Conservation (phyloP, 2,113 vertebrate species). For the Limanda limanda region DNA sequence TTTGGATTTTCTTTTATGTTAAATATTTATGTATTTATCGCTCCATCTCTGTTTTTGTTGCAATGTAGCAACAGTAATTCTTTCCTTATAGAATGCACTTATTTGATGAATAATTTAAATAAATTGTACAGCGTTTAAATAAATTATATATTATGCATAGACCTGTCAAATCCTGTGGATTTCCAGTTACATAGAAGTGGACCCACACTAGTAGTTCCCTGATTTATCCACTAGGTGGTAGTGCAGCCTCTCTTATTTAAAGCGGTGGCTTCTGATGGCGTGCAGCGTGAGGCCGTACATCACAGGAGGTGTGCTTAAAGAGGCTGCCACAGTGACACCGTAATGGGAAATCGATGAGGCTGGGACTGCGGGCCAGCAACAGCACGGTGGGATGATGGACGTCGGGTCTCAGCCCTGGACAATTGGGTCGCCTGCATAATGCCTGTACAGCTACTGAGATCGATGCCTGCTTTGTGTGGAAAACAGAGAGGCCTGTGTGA, state of each 20-base stretch:
- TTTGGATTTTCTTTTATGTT: too few relatives aligned
- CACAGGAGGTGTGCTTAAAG: conserved; percentile 76
- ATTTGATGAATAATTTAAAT: too few relatives aligned
- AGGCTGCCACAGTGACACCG: conserved; percentile 70
- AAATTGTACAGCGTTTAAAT: too few relatives aligned
- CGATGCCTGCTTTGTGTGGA: conserved; percentile 66
- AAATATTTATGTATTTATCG: too few relatives aligned
- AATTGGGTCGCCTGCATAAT: conserved; percentile 74
- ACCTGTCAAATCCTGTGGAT: not conserved
- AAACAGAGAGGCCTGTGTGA: conserved; percentile 28
- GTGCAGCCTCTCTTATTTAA: conserved; percentile 15
- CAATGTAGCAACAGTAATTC: too few relatives aligned
- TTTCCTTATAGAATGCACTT: too few relatives aligned
- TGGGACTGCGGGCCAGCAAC: conserved; percentile 61
- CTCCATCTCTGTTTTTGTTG: too few relatives aligned
- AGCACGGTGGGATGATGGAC: conserved; percentile 69
- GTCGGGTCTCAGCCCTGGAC: conserved; percentile 62
- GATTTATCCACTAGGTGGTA: conserved; percentile 66
- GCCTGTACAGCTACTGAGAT: conserved; percentile 48
- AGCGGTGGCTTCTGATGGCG: conserved; percentile 36
- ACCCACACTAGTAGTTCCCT: too few relatives aligned
- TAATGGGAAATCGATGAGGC: conserved; percentile 82
- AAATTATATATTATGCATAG: not conserved
- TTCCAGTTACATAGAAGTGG: not conserved
- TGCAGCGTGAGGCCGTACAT: conserved; percentile 66